phyloP scores from a whole-genome alignment of 2,113 vertebrate species.

The Puntigrus tetrazona region DNA sequence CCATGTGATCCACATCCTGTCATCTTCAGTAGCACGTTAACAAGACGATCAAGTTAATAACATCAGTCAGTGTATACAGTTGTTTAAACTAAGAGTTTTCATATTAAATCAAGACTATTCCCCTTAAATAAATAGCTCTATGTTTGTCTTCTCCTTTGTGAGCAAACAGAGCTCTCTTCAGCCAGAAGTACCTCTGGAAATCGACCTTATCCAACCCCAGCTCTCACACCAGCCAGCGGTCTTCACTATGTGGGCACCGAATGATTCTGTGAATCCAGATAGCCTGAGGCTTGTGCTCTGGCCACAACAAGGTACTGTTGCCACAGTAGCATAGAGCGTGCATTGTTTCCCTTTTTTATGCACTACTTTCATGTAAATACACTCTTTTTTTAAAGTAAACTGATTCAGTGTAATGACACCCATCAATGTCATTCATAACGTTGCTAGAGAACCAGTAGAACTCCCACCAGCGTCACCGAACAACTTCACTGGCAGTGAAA shows the following conservation, averaged over 20 bases:
- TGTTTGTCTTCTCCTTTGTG: conserved; percentile 1
- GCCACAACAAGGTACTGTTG: not conserved
- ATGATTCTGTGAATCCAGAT: not conserved
- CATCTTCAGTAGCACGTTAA: too few species aligned
- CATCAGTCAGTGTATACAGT: too few species aligned
- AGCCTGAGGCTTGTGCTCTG: not conserved
- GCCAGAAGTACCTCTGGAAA: not conserved
- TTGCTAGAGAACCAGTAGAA: not conserved
- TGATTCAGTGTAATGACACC: not conserved
- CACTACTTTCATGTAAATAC: not conserved
- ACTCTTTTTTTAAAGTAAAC: not conserved
- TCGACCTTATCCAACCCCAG: not conserved
- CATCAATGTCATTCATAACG: not conserved
- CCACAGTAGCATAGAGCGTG: not conserved
- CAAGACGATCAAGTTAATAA: too few species aligned
- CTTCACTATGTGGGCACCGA: not conserved
- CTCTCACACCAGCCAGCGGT: not conserved
- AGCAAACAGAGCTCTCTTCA: not conserved
- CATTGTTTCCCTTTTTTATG: not conserved
- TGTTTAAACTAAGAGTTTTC: too few species aligned
- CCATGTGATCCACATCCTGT: not conserved
- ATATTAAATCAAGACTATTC: too few species aligned
- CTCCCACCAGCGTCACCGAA: too few species aligned
- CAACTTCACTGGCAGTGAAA: too few species aligned
- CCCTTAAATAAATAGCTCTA: not conserved